Conservation (phyloP, 1,140 invertebrate genomes). For the Megalonaias nervosa region DNA sequence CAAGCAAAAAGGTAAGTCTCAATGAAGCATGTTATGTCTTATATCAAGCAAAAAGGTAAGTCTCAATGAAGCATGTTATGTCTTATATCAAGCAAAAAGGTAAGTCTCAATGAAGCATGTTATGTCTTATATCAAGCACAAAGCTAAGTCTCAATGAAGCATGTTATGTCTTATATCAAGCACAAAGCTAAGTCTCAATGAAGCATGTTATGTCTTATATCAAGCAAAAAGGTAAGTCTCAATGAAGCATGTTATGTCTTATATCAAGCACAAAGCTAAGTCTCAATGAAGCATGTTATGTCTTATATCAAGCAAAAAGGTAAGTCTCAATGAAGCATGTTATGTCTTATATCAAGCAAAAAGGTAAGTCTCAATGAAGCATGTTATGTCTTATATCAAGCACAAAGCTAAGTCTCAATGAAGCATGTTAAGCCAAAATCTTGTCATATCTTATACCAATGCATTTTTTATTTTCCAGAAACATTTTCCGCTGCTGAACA, state of each 20-base stretch:
- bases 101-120: not conserved
- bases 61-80: not conserved
- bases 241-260: too few species aligned
- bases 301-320: not conserved
- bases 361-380: not conserved
- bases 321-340: not conserved
- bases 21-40: not conserved
- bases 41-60: not conserved
- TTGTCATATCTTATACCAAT: not conserved
- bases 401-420: not conserved
- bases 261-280: not conserved
- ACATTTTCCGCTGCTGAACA: constrained; percentile 32
- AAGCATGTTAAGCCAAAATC: not conserved
- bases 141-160: not conserved
- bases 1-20: not conserved
- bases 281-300: too few species aligned
- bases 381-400: not conserved
- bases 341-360: not conserved
- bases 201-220: too few species aligned
- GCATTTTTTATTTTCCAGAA: constrained; percentile 32
- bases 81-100: not conserved
- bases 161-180: too few species aligned
- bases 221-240: not conserved
- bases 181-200: not conserved
- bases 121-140: not conserved